phyloP scores from a whole-genome alignment of 2,797 vertebrate species.

The Etheostoma perlongum region DNA sequence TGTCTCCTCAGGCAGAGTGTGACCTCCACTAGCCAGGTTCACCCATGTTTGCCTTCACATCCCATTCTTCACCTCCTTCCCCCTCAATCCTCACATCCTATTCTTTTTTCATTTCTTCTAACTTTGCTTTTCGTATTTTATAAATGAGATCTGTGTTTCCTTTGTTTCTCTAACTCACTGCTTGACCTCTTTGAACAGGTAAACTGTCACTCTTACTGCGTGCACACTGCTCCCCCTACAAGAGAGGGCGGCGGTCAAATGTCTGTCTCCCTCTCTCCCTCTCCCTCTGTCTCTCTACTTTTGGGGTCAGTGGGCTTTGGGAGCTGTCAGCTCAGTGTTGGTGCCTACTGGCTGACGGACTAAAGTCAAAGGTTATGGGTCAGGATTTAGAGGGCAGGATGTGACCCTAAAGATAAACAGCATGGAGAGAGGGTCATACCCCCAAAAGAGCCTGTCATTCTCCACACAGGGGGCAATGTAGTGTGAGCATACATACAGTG shows the following conservation, averaged over 20 bases:
- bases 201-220: constrained; percentile 53
- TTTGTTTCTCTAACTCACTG: constrained; percentile 18
- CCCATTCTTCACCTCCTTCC: constrained; percentile 57
- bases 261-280: constrained; percentile 21
- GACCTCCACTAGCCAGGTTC: constrained; percentile 83
- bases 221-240: constrained; percentile 28
- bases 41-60: constrained; percentile 75
- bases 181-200: constrained; percentile 62
- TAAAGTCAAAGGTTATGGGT: constrained; percentile 68
- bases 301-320: constrained; percentile 81
- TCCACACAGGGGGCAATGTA: constrained; percentile 72
- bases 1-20: constrained; percentile 83
- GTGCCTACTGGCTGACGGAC: constrained; percentile 75
- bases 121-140: constrained; percentile 46
- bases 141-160: constrained; percentile 24
- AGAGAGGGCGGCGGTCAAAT: constrained; percentile 55
- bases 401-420: constrained; percentile 81
- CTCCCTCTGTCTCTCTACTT: constrained; percentile 38
- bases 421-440: constrained; percentile 71
- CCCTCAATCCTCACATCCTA: constrained; percentile 51
- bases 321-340: constrained; percentile 80
- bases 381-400: constrained; percentile 74
- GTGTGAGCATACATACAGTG: constrained; percentile 52
- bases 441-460: constrained; percentile 79
- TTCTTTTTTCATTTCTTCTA: constrained; percentile 27